These are phyloP conservation scores for Myotis myotis DNA, from an alignment of 2,797 vertebrate genomes.

Conservation along the genomic window DNA sequence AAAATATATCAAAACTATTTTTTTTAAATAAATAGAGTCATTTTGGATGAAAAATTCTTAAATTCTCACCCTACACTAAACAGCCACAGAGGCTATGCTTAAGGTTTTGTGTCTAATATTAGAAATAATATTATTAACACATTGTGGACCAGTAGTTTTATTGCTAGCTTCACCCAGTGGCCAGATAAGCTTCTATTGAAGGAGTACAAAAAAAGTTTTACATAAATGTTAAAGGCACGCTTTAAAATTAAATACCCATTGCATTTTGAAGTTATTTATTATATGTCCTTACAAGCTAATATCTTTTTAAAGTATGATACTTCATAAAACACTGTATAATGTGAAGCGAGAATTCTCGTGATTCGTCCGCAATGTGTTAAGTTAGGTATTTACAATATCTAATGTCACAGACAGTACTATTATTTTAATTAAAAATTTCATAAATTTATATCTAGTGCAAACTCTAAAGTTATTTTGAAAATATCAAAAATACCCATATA, in stretches of 20 bases:
- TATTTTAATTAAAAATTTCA: not conserved
- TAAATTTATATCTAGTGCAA: not conserved
- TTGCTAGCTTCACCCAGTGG: too few relatives aligned
- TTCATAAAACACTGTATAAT: too few relatives aligned
- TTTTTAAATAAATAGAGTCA: not conserved
- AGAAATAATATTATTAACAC: not conserved
- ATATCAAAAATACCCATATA: not conserved
- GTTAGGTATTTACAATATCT: not conserved
- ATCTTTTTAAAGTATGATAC: too few relatives aligned
- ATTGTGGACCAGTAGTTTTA: too few relatives aligned
- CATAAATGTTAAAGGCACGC: too few relatives aligned
- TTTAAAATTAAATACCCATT: too few relatives aligned
- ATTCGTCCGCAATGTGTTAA: too few relatives aligned
- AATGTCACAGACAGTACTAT: not conserved
- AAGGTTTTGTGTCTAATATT: not conserved
- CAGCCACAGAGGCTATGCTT: not conserved
- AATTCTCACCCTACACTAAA: not conserved
- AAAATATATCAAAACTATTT: conserved; percentile 5
- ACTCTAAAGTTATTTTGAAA: not conserved
- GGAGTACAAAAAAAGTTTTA: too few relatives aligned
- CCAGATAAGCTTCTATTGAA: too few relatives aligned
- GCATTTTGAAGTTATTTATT: too few relatives aligned
- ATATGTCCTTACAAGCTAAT: too few relatives aligned
- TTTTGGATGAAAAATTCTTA: not conserved
- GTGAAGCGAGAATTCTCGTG: too few relatives aligned